Conservation (phyloP, 1,140 invertebrate genomes). For the Prorops nasuta region DNA sequence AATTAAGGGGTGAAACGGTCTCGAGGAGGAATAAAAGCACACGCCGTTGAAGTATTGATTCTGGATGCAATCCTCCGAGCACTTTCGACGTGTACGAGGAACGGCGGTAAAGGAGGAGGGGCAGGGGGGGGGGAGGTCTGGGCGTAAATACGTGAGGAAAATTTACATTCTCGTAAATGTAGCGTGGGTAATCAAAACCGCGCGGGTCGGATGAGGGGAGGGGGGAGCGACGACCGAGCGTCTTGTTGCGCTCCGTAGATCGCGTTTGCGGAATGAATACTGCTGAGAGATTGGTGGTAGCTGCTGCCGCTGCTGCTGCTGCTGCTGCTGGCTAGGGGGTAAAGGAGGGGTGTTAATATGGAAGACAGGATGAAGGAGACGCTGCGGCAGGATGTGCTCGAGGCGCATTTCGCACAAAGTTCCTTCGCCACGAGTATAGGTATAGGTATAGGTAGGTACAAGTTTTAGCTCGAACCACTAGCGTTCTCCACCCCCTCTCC, state of each 20-base stretch:
- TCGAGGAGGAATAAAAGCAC: too few species aligned
- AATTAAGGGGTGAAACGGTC: neutral
- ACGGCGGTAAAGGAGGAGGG: too few species aligned
- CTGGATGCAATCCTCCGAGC: too few species aligned
- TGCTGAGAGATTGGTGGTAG: neutral
- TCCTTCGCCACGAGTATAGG: slow-evolving; percentile 8
- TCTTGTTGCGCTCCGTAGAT: too few species aligned
- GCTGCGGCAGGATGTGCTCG: slow-evolving; percentile 33
- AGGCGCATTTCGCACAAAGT: slow-evolving; percentile 32
- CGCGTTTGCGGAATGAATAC: neutral
- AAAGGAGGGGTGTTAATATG: slow-evolving; percentile 28
- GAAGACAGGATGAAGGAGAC: slow-evolving; percentile 31
- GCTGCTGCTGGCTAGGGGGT: neutral
- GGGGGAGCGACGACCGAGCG: neutral
- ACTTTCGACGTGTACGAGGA: too few species aligned
- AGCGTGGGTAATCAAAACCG: neutral
- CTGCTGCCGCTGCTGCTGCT: neutral
- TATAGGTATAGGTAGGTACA: slow-evolving; percentile 25
- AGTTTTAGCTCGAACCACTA: slow-evolving; percentile 26
- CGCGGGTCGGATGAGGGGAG: neutral
- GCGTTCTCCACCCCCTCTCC: slow-evolving; percentile 4
- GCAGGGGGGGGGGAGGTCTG: too few species aligned
- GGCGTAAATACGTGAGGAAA: too few species aligned
- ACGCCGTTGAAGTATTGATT: too few species aligned
- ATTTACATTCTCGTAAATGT: neutral